Percentiles rank a stretch among this genome's conserved stretches.
Evolutionary conservation across 1,140 invertebrate species (phyloP).

Genomic region (Gonioctena quinquepunctata): DNA sequence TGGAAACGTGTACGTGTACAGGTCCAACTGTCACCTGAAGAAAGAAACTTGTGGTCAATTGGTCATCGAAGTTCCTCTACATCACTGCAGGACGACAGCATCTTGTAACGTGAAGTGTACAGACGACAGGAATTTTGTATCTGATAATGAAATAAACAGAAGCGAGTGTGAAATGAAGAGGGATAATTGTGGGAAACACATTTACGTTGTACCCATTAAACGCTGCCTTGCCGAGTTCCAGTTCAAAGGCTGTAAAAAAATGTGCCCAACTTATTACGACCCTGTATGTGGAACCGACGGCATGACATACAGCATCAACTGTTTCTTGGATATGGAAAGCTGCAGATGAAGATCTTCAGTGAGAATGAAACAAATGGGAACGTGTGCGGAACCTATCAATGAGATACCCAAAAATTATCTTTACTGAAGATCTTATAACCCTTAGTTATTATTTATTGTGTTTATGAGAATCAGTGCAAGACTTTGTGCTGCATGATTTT

Average conservation of each 20-base stretch:
- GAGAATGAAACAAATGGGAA: constrained; percentile 67
- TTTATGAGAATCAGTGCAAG: too few relatives aligned
- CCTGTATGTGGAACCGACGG: constrained; percentile 88
- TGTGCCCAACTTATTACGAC: constrained; percentile 83
- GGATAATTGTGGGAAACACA: constrained; percentile 90
- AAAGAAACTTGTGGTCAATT: constrained; percentile 81
- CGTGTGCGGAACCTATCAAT: constrained; percentile 70
- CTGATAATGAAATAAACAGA: constrained; percentile 88
- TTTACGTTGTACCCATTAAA: constrained; percentile 85
- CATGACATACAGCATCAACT: constrained; percentile 89
- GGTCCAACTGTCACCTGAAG: constrained; percentile 86
- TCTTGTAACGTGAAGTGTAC: constrained; percentile 77
- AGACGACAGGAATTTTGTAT: constrained; percentile 78
- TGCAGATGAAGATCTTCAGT: constrained; percentile 77
- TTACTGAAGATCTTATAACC: constrained; percentile 61
- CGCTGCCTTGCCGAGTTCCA: constrained; percentile 80
- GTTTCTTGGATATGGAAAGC: constrained; percentile 89
- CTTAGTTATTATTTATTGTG: too few relatives aligned
- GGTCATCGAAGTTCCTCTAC: constrained; percentile 76
- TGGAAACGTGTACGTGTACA: constrained; percentile 84
- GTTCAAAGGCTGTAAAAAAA: constrained; percentile 81
- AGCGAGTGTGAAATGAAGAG: constrained; percentile 93
- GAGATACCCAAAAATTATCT: constrained; percentile 71
- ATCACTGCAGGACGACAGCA: constrained; percentile 81
- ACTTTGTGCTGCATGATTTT: too few relatives aligned